Percentiles rank a stretch among this genome's conserved stretches.
Evolutionary conservation across 2,888 invertebrate species (phyloP).

Genomic region (Sinotaia quadrata): DNA sequence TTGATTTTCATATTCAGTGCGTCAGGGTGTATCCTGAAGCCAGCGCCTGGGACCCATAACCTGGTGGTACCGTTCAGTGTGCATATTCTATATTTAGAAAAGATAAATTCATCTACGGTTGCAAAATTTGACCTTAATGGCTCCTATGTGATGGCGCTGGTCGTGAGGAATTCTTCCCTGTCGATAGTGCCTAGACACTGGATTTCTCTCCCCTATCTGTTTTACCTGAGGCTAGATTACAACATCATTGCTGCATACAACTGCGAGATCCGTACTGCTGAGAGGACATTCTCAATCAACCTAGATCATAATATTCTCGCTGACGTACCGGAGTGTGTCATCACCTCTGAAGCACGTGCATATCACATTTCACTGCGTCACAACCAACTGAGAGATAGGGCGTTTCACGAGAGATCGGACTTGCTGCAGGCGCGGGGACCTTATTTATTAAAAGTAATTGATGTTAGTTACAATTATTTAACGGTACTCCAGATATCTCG

Average conservation of each 20-base stretch:
- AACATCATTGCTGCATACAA: background rate
- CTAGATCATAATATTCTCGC: too few relatives aligned
- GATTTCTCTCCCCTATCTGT: background rate
- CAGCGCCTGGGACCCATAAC: background rate
- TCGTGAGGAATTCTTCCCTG: conserved; percentile 8
- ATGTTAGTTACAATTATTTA: conserved; percentile 30
- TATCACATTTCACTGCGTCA: conserved; percentile 16
- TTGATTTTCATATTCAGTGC: conserved; percentile 10
- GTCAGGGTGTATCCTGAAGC: background rate
- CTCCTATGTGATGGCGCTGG: background rate
- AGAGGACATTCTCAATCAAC: too few relatives aligned
- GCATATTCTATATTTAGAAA: conserved; percentile 8
- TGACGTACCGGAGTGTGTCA: too few relatives aligned
- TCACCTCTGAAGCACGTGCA: too few relatives aligned
- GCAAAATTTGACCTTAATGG: conserved; percentile 8
- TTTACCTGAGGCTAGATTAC: background rate
- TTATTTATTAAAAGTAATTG: too few relatives aligned
- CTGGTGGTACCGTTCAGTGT: conserved; percentile 12
- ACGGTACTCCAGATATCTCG: conserved; percentile 11
- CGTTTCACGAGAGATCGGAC: background rate
- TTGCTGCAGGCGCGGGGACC: too few relatives aligned
- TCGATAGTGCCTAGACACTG: background rate
- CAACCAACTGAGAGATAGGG: background rate
- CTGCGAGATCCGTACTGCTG: conserved; percentile 7
- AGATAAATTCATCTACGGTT: background rate